These are phyloP conservation scores for Smithornis capensis DNA, from an alignment of 2,113 vertebrate genomes.

Conservation along the genomic window DNA sequence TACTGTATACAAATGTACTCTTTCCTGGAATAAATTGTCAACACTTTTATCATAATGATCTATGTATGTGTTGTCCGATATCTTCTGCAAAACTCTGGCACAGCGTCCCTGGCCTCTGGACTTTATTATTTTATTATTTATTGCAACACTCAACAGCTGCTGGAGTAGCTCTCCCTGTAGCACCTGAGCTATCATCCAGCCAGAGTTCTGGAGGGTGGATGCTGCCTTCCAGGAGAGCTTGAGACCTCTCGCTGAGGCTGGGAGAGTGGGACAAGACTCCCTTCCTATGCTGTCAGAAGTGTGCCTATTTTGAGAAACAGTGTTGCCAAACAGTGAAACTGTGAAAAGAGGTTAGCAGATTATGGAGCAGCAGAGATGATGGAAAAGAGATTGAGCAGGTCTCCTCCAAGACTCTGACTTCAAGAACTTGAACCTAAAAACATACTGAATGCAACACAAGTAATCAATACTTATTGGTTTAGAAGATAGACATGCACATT, in stretches of 20 bases:
- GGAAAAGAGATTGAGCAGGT: neutral
- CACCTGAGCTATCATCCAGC: neutral
- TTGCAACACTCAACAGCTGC: no score
- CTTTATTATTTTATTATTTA: no score
- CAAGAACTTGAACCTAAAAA: neutral
- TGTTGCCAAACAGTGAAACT: neutral
- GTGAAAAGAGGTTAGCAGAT: neutral
- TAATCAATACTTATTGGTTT: neutral
- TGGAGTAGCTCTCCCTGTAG: neutral
- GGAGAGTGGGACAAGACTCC: neutral
- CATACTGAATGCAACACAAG: fast-evolving
- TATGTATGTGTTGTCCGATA: no score
- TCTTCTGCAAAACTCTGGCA: no score
- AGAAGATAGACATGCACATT: neutral
- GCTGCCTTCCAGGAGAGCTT: neutral
- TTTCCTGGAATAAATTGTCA: no score
- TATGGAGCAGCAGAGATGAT: neutral
- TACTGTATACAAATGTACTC: no score
- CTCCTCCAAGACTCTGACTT: neutral
- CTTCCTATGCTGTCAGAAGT: neutral
- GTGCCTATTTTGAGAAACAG: neutral
- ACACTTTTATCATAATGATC: no score
- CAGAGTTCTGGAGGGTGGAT: neutral
- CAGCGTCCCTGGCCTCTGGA: no score
- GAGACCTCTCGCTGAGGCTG: neutral